Conservation (phyloP, 2,888 invertebrate species). For the Acleris emargana region DNA sequence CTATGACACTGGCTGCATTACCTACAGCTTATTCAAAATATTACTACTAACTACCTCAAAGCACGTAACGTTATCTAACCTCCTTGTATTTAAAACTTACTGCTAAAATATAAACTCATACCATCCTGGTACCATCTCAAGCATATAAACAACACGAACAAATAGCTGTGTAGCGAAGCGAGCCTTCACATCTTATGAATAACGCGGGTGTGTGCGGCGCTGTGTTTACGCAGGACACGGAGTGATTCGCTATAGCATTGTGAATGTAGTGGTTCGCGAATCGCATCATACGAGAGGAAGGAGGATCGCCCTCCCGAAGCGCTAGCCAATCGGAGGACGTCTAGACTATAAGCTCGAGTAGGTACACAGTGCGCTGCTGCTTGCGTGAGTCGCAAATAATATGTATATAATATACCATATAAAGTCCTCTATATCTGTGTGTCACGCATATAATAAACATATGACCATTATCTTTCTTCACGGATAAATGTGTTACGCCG, state of each 20-base stretch:
- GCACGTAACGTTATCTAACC: too few species aligned
- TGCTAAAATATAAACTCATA: slow-evolving; percentile 41
- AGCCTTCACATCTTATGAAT: slow-evolving; percentile 31
- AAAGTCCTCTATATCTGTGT: slow-evolving; percentile 23
- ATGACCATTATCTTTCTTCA: slow-evolving; percentile 3
- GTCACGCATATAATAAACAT: slow-evolving; percentile 15
- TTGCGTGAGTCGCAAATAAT: slow-evolving; percentile 73
- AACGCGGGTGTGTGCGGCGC: slow-evolving; percentile 42
- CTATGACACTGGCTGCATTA: too few species aligned
- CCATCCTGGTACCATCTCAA: slow-evolving; percentile 50
- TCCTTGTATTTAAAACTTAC: neutral
- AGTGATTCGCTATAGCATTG: slow-evolving; percentile 61
- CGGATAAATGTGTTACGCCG: slow-evolving; percentile 2
- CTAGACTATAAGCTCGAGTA: slow-evolving; percentile 52
- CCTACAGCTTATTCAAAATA: too few species aligned
- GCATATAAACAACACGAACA: neutral
- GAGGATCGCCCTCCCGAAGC: slow-evolving; percentile 79
- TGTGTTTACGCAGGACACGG: slow-evolving; percentile 58
- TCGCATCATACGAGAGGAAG: slow-evolving; percentile 78
- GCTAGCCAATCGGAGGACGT: slow-evolving; percentile 69
- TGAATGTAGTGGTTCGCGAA: slow-evolving; percentile 71
- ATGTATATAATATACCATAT: slow-evolving; percentile 54
- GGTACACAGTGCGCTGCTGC: slow-evolving; percentile 53
- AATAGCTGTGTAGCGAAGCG: neutral
- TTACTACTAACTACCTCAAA: too few species aligned